phyloP scores from a whole-genome alignment of 2,113 vertebrate genomes.

The Eulacestoma nigropectus region DNA sequence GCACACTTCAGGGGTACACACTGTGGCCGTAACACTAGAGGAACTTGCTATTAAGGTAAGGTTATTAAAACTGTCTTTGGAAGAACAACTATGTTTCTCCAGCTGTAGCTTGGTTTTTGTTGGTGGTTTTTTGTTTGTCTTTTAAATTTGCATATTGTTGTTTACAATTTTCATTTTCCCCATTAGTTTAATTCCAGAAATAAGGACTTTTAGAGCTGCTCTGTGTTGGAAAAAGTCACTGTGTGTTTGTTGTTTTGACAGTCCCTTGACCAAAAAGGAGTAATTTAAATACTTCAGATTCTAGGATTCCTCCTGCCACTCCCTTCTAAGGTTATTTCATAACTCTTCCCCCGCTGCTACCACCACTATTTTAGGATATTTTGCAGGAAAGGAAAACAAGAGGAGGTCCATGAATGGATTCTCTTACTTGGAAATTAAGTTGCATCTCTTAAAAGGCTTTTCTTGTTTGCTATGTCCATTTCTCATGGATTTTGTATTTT shows the following conservation, averaged over 20 bases:
- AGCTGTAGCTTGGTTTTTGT: not conserved
- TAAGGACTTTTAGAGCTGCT: not conserved
- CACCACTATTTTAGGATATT: not conserved
- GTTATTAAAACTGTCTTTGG: not conserved
- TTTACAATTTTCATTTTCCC: not conserved
- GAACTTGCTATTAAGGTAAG: constrained; percentile 88
- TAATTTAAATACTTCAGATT: not conserved
- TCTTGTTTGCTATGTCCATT: not conserved
- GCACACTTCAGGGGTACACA: constrained; percentile 73
- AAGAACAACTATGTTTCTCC: not conserved
- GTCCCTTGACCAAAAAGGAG: not conserved
- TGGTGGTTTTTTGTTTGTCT: not conserved
- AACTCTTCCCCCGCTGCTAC: not conserved
- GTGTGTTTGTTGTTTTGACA: not conserved
- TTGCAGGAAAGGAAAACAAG: not conserved
- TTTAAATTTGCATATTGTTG: not conserved
- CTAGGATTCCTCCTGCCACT: not conserved
- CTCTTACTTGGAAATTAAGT: not conserved
- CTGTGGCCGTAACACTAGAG: constrained; percentile 77
- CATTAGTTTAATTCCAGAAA: not conserved
- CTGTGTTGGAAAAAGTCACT: not conserved
- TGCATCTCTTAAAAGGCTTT: not conserved
- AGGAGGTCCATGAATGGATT: not conserved
- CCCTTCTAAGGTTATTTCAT: not conserved
- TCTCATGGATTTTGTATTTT: not conserved